phyloP scores from a whole-genome alignment of 2,113 vertebrate species.

The Trichechus manatus region DNA sequence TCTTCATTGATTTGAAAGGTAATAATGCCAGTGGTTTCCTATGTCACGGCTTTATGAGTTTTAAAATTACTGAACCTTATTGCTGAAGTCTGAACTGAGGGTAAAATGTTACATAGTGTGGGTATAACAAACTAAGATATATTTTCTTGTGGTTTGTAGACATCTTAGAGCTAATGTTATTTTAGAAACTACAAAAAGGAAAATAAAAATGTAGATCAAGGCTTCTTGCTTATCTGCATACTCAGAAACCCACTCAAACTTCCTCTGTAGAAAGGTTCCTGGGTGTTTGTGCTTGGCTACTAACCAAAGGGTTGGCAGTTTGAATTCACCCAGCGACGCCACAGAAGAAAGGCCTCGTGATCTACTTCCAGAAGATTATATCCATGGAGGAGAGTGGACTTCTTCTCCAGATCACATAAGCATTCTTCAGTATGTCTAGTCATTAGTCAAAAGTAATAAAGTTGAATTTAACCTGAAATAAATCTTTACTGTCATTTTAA shows the following conservation, averaged over 20 bases:
- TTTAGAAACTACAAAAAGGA: slow-evolving; percentile 32
- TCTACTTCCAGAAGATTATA: background rate
- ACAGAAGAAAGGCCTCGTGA: background rate
- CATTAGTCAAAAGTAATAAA: slow-evolving; percentile 47
- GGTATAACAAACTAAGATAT: background rate
- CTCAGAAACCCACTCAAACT: background rate
- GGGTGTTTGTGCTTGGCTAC: background rate
- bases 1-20: slow-evolving; percentile 80
- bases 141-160: slow-evolving; percentile 40
- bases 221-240: background rate
- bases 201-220: slow-evolving; percentile 22
- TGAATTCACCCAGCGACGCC: background rate
- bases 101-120: slow-evolving; percentile 35
- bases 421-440: background rate
- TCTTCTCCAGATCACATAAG: background rate
- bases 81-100: slow-evolving; percentile 68
- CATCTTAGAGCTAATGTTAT: background rate
- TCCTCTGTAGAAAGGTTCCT: background rate
- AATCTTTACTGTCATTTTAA: slow-evolving; percentile 41
- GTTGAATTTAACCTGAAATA: slow-evolving; percentile 41
- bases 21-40: slow-evolving; percentile 75
- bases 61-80: slow-evolving; percentile 69
- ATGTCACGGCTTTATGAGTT: slow-evolving; percentile 69
- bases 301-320: background rate
- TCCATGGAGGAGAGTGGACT: background rate